Percentiles rank a stretch among this genome's conserved stretches.
Conservation (phyloP, 2,113 vertebrate species). For the Aviceda subcristata region DNA sequence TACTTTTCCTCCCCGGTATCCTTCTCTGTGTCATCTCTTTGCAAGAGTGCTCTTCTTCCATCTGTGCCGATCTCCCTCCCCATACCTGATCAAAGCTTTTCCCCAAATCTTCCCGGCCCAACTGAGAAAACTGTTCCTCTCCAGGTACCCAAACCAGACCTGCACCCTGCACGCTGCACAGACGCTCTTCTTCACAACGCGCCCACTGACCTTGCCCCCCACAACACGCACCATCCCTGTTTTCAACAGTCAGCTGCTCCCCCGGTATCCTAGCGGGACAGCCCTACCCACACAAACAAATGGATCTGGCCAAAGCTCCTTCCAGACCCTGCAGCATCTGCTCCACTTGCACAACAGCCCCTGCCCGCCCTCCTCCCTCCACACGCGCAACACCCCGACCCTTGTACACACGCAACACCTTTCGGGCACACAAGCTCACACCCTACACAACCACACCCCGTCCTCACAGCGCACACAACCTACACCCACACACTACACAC, state of each 20-base stretch:
- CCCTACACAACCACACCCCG: no score
- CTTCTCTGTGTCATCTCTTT: background rate
- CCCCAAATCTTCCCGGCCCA: background rate
- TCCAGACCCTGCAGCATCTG: background rate
- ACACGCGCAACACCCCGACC: no score
- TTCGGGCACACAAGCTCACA: fast-evolving
- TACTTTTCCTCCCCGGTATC: background rate
- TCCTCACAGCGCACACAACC: background rate
- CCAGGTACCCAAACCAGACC: background rate
- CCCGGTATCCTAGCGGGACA: no score
- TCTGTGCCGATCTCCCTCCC: background rate
- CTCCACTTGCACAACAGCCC: background rate
- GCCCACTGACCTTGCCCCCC: background rate
- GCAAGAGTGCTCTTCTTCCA: background rate
- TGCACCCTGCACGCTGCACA: background rate
- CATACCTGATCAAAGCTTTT: fast-evolving
- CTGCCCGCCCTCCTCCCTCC: fast-evolving
- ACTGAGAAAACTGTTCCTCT: background rate
- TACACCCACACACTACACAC: fast-evolving
- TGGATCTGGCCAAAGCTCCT: background rate
- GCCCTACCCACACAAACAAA: background rate
- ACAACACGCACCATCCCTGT: fast-evolving
- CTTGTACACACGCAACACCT: fast-evolving
- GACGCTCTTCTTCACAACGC: background rate
- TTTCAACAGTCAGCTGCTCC: background rate